Base-by-base conservation (phyloP, 2,888 invertebrate genomes). In the Strigamia maritima region DNA sequence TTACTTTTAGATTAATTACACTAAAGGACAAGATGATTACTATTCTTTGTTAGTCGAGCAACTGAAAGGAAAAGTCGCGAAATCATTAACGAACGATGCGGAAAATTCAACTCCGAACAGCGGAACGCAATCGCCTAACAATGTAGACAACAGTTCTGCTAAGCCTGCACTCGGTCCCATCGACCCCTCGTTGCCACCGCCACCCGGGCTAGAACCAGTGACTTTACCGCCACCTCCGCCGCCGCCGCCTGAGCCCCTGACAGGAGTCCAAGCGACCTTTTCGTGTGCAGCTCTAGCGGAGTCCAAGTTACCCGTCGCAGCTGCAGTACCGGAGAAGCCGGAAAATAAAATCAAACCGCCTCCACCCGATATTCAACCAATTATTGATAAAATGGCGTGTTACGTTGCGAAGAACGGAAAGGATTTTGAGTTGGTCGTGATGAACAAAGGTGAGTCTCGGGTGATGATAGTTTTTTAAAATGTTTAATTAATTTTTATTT, bases 341-440 rank as follows among this genome's bases (percentile, higher is more conserved):
- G 76, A 76, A 22, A 76, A 40, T 14, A 44, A 49, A 19, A 77
- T 82, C 7, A 80, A 84, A 12, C 86, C 87, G 1, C 97, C 97
- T 0, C 92, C 95, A 0, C 91, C 92, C 4, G 95, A 95, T 83
- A 88, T 93, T 0, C 92, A 93, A 84, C 89, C 93, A 24, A 93
- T 98, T 10, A 93, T 99, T 80, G 96, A 97, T 86, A 97, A 97
- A 87, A 97, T 98, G 91, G 98, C 98, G 0, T 91, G 92, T 81
- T 98, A 98, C 86, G 98, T 99, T 0, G 93, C 95, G 0, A 94
- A 95, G 83, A 98, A 98, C 87, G 99, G 98, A 0, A 90, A 92
- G 79, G 93, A 94, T 83, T 98, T 98, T 85, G 98, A 98, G 83
- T 91, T 92, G 44, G 93, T 94, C 31, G 92, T 95, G 12, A 91